Conservation (phyloP, 2,113 vertebrate genomes). For the Cygnus atratus region DNA sequence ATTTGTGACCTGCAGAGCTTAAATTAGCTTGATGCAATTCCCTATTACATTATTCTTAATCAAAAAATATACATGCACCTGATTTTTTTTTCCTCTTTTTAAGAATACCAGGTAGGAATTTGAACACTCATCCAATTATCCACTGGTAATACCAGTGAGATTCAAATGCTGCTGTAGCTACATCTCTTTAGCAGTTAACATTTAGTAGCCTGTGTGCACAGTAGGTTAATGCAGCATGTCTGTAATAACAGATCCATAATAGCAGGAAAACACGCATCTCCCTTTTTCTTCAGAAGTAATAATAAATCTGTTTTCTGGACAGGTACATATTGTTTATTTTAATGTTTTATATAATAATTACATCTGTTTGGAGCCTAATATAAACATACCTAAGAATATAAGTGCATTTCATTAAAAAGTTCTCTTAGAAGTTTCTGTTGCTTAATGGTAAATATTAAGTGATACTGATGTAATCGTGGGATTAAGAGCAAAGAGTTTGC, state of each 20-base stretch:
- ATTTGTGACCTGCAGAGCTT: background rate
- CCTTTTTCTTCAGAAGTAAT: background rate
- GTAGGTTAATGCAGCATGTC: background rate
- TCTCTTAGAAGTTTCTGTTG: constrained; percentile 16
- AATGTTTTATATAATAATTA: constrained; percentile 17
- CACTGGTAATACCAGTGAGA: background rate
- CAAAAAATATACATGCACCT: background rate
- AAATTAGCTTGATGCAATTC: background rate
- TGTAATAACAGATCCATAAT: background rate
- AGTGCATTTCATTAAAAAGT: background rate
- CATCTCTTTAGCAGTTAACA: background rate
- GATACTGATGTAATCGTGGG: constrained; percentile 6
- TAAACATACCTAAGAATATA: constrained; percentile 14
- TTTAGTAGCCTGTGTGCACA: background rate
- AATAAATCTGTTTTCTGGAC: background rate
- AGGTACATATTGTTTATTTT: background rate
- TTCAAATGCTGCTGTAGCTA: background rate
- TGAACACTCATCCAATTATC: background rate
- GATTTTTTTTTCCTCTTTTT: background rate
- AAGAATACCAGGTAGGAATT: background rate
- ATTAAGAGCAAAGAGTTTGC: background rate
- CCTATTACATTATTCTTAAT: background rate
- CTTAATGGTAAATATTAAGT: background rate
- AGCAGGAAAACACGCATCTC: background rate
- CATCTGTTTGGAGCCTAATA: background rate